Base-by-base conservation (phyloP, 2,888 invertebrate genomes). In the Tridacna crocea region DNA sequence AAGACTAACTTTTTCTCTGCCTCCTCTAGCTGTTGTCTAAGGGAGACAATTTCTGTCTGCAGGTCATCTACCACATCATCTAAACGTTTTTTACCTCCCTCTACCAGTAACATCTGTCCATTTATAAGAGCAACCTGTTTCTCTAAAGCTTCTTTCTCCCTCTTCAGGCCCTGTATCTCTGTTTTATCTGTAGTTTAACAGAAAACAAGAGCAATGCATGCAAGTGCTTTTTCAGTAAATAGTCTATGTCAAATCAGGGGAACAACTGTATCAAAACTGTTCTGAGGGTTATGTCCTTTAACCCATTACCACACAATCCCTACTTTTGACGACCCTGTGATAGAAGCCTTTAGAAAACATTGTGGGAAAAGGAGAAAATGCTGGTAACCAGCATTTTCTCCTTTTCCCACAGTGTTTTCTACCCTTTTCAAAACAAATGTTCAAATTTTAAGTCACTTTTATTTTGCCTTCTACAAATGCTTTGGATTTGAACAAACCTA, bases 111-210 rank as follows among this genome's bases (percentile, higher is more conserved):
- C 79, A 93, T 81, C 86, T 92, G 91, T 0, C 92, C 89, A 77
- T 91, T 92, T 11, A 93, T 86, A 48, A 92, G 82, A 15, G 91
- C 90, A 12, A 93, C 91, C 72, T 90, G 90, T 66, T 90, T 90
- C 84, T 92, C 91, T 17, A 92, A 83, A 12, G 88, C 90, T 63
- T 90, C 90, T 51, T 90, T 90, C 78, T 92, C 92, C 73, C 89
- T 83, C 61, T 84, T 85, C 19, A 92, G 66, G 63, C 80, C 82
- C 0, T 82, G 73, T 48, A 91, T 73, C 17, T 87, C 85, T 60
- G 83, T 66, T 74, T 86, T 86, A 48, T 89, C 89, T 89, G 26
- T n/a, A 80, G 60, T 55, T 55, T 19, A 55, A 55, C 1, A 55
- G 36, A 36, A 36, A 36, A 36, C 8, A 36, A 36, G 36, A 36